These are phyloP conservation scores for Cosmia trapezina DNA, from an alignment of 2,888 invertebrate genomes.

Conservation along the genomic window DNA sequence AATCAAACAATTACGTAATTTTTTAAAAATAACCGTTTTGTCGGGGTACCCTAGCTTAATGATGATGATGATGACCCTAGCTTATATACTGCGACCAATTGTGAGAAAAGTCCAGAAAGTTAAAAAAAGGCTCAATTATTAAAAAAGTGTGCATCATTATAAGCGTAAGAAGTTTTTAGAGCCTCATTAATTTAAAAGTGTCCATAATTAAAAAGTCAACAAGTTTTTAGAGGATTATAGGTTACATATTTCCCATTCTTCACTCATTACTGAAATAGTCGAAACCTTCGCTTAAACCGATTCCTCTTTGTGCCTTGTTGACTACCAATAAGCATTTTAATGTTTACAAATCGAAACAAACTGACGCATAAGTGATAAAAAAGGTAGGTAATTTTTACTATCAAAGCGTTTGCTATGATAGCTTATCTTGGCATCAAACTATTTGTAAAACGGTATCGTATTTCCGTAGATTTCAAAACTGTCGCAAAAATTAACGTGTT, in stretches of 20 bases:
- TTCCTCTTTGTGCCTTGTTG: background rate
- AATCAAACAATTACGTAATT: too few species aligned
- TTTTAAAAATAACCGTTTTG: too few species aligned
- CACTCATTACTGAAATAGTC: background rate
- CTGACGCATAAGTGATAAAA: constrained; percentile 30
- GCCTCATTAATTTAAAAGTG: too few species aligned
- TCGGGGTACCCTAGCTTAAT: too few species aligned
- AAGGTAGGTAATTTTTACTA: constrained; percentile 13
- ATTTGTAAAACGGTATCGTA: constrained; percentile 19
- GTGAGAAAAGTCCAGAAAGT: too few species aligned
- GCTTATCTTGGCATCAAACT: constrained; percentile 31
- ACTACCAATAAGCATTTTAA: background rate
- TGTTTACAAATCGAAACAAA: constrained; percentile 22
- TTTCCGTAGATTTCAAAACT: background rate
- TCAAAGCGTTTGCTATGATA: constrained; percentile 30
- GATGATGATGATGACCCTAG: too few species aligned
- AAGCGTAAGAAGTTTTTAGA: too few species aligned
- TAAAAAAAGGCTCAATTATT: too few species aligned
- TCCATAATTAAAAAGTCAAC: too few species aligned
- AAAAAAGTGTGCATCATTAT: too few species aligned
- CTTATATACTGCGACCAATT: too few species aligned
- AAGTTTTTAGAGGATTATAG: too few species aligned
- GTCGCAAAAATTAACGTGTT: background rate
- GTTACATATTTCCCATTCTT: background rate
- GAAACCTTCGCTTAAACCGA: background rate